Evolutionary conservation across 2,797 vertebrate genomes (phyloP).

Genomic region (Pogoniulus pusillus): DNA sequence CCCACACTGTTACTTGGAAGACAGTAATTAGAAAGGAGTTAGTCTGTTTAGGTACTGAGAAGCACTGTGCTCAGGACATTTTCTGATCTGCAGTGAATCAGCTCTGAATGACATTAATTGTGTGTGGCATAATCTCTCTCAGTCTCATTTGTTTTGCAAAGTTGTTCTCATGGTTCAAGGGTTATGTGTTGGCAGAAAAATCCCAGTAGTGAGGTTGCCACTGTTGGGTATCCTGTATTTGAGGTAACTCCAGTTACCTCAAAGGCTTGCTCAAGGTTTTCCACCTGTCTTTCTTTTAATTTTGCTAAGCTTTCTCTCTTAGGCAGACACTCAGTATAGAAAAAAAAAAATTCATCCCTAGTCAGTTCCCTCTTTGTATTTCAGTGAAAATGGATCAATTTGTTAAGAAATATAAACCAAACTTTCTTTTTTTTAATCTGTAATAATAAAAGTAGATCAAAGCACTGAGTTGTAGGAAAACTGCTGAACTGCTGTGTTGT

Average conservation of each 20-base stretch:
- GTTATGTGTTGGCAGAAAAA: neutral
- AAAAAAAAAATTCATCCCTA: neutral
- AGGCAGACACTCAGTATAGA: neutral
- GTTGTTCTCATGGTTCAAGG: neutral
- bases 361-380: neutral
- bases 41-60: neutral
- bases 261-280: neutral
- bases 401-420: neutral
- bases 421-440: neutral
- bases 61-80: neutral
- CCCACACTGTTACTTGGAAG: neutral
- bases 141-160: conserved; percentile 40
- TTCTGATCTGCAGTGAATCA: neutral
- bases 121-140: neutral
- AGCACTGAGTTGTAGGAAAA: neutral
- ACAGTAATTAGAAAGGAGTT: neutral
- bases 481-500: neutral
- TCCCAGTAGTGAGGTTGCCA: neutral
- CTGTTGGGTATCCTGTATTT: neutral
- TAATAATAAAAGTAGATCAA: neutral
- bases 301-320: neutral
- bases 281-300: neutral
- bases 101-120: neutral
- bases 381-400: neutral
- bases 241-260: neutral